These are phyloP conservation scores for Vulpes vulpes DNA, from an alignment of 2,113 vertebrate species.

Conservation along the genomic window DNA sequence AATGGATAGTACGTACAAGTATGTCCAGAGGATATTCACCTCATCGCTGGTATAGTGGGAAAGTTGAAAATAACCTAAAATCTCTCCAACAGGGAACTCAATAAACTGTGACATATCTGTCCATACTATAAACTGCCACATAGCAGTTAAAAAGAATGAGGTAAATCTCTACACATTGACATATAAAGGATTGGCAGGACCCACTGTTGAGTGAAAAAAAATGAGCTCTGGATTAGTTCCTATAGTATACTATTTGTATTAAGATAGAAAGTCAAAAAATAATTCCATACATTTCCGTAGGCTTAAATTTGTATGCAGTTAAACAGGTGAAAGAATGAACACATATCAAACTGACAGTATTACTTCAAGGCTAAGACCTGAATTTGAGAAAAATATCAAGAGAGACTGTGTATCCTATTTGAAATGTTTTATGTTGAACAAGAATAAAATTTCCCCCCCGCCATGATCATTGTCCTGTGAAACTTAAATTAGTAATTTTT, in stretches of 20 bases:
- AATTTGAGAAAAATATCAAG: neutral
- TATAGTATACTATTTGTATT: neutral
- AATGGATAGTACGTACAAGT: neutral
- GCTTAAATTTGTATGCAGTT: neutral
- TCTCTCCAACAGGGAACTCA: neutral
- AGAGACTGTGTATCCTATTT: neutral
- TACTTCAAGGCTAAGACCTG: neutral
- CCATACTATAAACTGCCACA: neutral
- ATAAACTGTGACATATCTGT: neutral
- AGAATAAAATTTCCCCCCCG: neutral
- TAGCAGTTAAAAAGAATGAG: neutral
- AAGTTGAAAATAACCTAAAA: neutral
- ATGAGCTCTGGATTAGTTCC: neutral
- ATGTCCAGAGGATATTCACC: neutral
- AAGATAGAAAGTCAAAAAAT: neutral
- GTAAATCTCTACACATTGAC: neutral
- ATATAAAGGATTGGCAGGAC: neutral
- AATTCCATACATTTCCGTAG: neutral
- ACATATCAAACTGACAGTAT: neutral
- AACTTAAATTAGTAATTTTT: slow-evolving; percentile 34
- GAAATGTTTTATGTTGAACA: neutral
- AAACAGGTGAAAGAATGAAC: neutral
- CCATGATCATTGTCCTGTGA: neutral
- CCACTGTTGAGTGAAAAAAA: neutral
- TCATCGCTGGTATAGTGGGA: neutral